Percentiles rank a stretch among this genome's conserved stretches.
Conservation (phyloP, 2,113 vertebrate genomes). For the Odocoileus hemionus region DNA sequence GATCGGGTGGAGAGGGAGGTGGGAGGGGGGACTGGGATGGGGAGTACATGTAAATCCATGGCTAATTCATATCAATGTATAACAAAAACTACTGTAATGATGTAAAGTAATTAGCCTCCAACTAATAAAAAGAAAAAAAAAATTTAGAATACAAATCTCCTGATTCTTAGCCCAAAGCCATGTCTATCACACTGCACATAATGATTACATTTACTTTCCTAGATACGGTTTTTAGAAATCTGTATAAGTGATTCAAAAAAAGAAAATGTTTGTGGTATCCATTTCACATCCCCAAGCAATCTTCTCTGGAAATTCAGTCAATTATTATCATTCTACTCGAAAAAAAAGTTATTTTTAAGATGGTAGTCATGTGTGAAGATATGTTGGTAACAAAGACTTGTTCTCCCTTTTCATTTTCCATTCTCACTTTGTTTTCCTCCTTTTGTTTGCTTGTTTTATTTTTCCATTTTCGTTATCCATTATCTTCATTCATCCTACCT, state of each 20-base stretch:
- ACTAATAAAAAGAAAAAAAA: no score
- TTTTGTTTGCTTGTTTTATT: neutral
- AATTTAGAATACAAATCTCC: neutral
- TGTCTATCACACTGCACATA: neutral
- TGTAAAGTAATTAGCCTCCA: no score
- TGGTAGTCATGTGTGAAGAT: neutral
- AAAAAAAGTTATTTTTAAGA: neutral
- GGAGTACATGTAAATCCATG: no score
- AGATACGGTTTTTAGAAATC: neutral
- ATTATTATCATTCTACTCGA: neutral
- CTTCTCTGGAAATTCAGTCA: neutral
- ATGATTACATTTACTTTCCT: neutral
- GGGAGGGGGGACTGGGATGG: no score
- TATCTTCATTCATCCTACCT: neutral
- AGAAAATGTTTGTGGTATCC: neutral
- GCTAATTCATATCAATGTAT: no score
- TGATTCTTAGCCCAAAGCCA: neutral
- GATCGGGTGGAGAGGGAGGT: no score
- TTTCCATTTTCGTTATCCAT: neutral
- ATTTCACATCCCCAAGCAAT: neutral
- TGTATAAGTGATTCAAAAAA: neutral
- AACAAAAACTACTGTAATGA: no score
- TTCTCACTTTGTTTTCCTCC: neutral
- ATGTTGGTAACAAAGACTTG: neutral
- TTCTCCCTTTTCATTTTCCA: neutral